Conservation (phyloP, 2,888 invertebrate species). For the Rhorus exstirpatorius region DNA sequence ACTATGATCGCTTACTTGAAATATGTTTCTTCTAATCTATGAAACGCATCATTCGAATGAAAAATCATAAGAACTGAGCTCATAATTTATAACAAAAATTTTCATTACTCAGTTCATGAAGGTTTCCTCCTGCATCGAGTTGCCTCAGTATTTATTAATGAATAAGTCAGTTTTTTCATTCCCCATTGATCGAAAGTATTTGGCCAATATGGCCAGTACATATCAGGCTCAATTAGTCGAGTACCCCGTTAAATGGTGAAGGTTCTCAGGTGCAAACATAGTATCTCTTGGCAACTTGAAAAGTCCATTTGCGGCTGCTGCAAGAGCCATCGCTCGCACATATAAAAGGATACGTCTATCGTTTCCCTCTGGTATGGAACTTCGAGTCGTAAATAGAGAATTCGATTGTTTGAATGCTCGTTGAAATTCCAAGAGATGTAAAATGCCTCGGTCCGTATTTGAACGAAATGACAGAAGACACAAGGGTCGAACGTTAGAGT, state of each 20-base stretch:
- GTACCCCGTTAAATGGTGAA: background rate
- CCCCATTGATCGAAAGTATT: background rate
- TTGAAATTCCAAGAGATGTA: constrained; percentile 47
- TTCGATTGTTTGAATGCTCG: constrained; percentile 44
- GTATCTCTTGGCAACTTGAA: constrained; percentile 25
- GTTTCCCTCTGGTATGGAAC: no score
- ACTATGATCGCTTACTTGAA: background rate
- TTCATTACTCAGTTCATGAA: no score
- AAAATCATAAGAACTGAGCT: no score
- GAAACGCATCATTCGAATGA: background rate
- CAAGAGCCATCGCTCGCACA: background rate
- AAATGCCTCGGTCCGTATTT: constrained; percentile 21
- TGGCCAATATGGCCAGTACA: background rate
- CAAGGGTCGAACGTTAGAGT: constrained; percentile 1
- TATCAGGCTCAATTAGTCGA: constrained; percentile 24
- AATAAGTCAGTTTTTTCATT: background rate
- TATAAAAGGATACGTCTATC: no score
- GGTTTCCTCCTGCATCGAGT: no score
- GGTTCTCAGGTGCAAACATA: background rate
- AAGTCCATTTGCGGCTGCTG: constrained; percentile 47
- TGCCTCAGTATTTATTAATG: background rate
- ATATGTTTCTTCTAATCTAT: background rate
- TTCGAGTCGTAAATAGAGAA: constrained; percentile 36
- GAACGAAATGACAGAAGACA: constrained; percentile 26
- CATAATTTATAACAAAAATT: no score